A percentile compares a stretch with the other conserved stretches of the same genome.
phyloP scores from a whole-genome alignment of 1,140 invertebrate genomes.

The Drosophila aff. region DNA sequence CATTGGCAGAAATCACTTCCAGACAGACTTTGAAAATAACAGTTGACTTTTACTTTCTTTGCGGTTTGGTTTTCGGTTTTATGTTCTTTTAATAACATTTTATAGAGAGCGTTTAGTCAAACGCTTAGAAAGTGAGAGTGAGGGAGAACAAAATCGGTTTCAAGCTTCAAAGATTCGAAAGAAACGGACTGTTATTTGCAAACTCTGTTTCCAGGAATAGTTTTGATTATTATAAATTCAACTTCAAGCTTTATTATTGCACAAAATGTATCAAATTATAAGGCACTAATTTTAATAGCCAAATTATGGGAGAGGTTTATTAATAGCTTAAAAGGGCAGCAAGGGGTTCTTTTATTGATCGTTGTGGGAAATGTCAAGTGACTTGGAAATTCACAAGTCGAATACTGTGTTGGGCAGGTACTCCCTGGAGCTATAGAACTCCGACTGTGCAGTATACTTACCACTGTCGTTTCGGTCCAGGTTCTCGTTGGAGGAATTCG shows the following conservation, averaged over 20 bases:
- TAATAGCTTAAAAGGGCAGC: background rate
- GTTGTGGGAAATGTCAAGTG: slow-evolving; percentile 1
- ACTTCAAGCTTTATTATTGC: slow-evolving; percentile 19
- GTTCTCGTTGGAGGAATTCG: slow-evolving; percentile 80
- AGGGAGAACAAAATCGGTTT: background rate
- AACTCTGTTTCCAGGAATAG: background rate
- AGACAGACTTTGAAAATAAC: slow-evolving; percentile 5
- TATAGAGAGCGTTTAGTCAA: too few relatives aligned
- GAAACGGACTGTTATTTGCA: background rate
- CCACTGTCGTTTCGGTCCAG: slow-evolving; percentile 75
- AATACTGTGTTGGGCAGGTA: slow-evolving; percentile 42
- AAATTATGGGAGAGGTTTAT: background rate
- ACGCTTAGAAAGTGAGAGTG: too few relatives aligned
- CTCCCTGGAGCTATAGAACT: slow-evolving; percentile 27
- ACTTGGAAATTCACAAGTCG: slow-evolving; percentile 19
- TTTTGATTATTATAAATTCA: background rate
- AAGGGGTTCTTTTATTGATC: background rate
- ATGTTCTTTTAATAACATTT: too few relatives aligned
- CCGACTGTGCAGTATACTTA: slow-evolving; percentile 50
- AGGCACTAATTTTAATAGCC: slow-evolving; percentile 1
- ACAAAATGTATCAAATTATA: slow-evolving; percentile 13
- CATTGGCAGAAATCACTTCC: slow-evolving; percentile 12
- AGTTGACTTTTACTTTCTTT: background rate
- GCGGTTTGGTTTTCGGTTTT: background rate
- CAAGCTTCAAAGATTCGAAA: too few relatives aligned